phyloP scores from a whole-genome alignment of 2,113 vertebrate genomes.

The Dendropsophus ebraccatus region DNA sequence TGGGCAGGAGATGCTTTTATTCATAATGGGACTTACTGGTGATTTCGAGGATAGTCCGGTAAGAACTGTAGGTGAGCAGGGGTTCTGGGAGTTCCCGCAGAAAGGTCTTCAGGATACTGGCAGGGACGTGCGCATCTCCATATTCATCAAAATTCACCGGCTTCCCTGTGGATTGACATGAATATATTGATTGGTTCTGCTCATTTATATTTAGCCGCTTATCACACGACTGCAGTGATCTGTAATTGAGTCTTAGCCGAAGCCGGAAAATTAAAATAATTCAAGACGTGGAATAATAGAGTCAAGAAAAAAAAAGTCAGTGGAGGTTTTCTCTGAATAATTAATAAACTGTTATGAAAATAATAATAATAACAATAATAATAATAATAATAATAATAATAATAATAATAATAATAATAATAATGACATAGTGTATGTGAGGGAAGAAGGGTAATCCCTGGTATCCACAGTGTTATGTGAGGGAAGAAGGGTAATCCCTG shows the following conservation, averaged over 20 bases:
- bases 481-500: too few species aligned
- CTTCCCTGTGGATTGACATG: slow-evolving; percentile 74
- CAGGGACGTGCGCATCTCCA: slow-evolving; percentile 77
- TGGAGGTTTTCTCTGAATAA: background rate
- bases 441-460: too few species aligned
- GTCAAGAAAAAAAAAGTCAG: background rate
- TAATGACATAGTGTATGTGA: too few species aligned
- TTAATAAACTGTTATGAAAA: too few species aligned
- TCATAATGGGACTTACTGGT: slow-evolving; percentile 71
- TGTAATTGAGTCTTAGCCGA: background rate
- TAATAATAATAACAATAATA: too few species aligned
- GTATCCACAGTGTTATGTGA: too few species aligned
- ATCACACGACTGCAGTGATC: background rate
- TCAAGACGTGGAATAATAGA: background rate
- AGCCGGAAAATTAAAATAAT: background rate
- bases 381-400: too few species aligned
- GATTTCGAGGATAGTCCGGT: slow-evolving; percentile 75
- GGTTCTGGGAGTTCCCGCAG: slow-evolving; percentile 86
- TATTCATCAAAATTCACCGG: slow-evolving; percentile 79
- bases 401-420: too few species aligned
- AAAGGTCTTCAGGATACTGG: slow-evolving; percentile 86
- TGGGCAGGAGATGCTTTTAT: background rate
- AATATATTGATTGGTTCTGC: background rate
- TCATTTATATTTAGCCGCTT: slow-evolving; percentile 22
- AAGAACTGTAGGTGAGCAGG: slow-evolving; percentile 79